Base-by-base conservation (phyloP, 1,140 invertebrate species). In the Aphis craccivora region DNA sequence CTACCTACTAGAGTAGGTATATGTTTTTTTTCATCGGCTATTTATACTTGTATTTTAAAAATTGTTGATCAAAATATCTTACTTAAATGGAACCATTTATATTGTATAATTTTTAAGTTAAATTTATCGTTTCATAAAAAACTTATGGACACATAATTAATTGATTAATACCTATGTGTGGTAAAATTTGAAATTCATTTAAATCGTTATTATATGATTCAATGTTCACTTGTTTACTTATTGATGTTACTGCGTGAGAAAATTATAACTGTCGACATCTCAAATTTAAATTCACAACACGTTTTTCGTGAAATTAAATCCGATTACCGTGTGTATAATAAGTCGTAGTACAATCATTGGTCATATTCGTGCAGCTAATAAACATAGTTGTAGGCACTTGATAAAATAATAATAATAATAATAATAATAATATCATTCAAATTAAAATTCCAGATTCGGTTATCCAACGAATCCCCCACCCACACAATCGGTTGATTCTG, bases 371-470 rank as follows among this genome's bases (percentile, higher is more conserved):
- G 60, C 30, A 76, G 11, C 60, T n/a, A 76, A n/a, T 76, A 76
- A 76, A n/a, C n/a, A 14, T 67, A 18, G 30, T n/a, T n/a, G 11
- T 76, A n/a, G 11, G 30, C 60, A 6, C 14, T 76, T 18, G n/a
- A n/a, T 25, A 51, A 51, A 51, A 25, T 86, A 23, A 86, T 86
- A 40, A 84, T 81, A 81, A 40, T 84, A 51, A 25, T 86, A 23
- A 86, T 86, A 40, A 84, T 81, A 81, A 40, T 84, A 87, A 87
- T 87, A 45, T 45, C 43, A 2, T 87, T 87, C 30, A 43, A 87
- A 87, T 87, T 48, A 87, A 87, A 87, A 87, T 87, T 87, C 30
- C 43, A 45, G 25, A 45, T 87, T 87, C 84, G 84, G 84, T 87
- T 87, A 40, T 84, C 83, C 83, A 84, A 84, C 37, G 23, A 9